Percentiles rank a stretch among this genome's conserved stretches.
These are phyloP conservation scores for Chrysomallon squamiferum DNA, from an alignment of 1,140 invertebrate species.

Conservation along the genomic window DNA sequence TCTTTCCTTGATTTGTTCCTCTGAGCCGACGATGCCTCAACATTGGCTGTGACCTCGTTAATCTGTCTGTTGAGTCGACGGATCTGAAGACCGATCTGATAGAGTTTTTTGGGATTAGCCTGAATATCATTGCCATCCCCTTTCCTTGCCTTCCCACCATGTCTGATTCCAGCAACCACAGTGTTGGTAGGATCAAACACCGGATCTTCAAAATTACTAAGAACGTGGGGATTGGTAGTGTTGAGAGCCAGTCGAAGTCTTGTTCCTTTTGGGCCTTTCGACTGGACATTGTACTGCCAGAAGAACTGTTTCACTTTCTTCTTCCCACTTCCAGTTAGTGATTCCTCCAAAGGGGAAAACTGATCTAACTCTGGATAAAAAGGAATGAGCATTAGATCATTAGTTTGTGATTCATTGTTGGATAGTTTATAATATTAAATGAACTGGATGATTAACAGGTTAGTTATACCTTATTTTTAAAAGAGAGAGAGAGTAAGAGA, in stretches of 20 bases:
- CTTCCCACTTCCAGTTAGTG: constrained; percentile 73
- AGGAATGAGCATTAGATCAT: too few species aligned
- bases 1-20: constrained; percentile 93
- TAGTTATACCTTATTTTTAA: too few species aligned
- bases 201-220: constrained; percentile 70
- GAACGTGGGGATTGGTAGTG: constrained; percentile 86
- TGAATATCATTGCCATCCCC: constrained; percentile 98
- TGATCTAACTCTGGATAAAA: constrained; percentile 57
- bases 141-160: constrained; percentile 90
- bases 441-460: too few species aligned
- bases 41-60: constrained; percentile 94
- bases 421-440: too few species aligned
- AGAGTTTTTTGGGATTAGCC: constrained; percentile 91
- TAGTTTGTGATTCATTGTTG: too few species aligned
- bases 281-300: constrained; percentile 99
- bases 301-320: constrained; percentile 72
- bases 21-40: constrained; percentile 77
- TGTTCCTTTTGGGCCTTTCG: constrained; percentile 90
- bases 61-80: constrained; percentile 91
- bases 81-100: constrained; percentile 88
- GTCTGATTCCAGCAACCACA: constrained; percentile 43
- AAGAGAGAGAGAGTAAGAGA: too few species aligned
- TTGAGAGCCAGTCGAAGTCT: constrained; percentile 64
- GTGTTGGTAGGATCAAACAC: constrained; percentile 55
- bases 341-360: constrained; percentile 20